A percentile compares a stretch with the other conserved stretches of the same genome.
Conservation (phyloP, 2,113 vertebrate genomes). For the Sebastes fasciatus region DNA sequence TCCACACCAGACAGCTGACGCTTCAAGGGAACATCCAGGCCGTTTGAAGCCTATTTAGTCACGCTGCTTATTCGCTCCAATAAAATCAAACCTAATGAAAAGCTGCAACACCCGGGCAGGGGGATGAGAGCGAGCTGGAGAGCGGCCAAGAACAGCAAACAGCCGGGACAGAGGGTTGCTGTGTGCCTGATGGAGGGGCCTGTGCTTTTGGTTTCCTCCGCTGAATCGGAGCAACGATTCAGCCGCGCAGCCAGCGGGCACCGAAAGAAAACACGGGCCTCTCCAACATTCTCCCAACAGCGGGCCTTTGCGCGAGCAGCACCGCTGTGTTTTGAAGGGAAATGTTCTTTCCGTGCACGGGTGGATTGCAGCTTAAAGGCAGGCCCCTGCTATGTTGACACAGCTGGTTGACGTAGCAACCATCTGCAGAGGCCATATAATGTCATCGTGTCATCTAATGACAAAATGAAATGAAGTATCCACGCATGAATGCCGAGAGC, state of each 20-base stretch:
- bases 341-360: slow-evolving; percentile 70
- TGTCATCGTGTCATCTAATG: not conserved
- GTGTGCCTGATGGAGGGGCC: slow-evolving; percentile 57
- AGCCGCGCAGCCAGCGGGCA: slow-evolving; percentile 54
- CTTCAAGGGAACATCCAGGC: slow-evolving; percentile 26
- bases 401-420: slow-evolving; percentile 73
- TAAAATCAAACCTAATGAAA: slow-evolving; percentile 60
- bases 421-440: slow-evolving; percentile 50
- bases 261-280: slow-evolving; percentile 64
- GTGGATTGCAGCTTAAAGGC: slow-evolving; percentile 38
- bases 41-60: slow-evolving; percentile 35
- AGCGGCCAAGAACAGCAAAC: slow-evolving; percentile 74
- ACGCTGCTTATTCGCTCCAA: slow-evolving; percentile 24
- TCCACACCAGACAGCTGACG: slow-evolving; percentile 30
- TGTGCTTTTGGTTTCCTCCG: slow-evolving; percentile 54
- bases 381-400: slow-evolving; percentile 76
- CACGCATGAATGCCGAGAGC: slow-evolving; percentile 16
- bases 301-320: slow-evolving; percentile 11
- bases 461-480: slow-evolving; percentile 48
- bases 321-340: slow-evolving; percentile 56
- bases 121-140: slow-evolving; percentile 63
- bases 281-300: slow-evolving; percentile 43
- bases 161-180: slow-evolving; percentile 72
- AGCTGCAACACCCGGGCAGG: slow-evolving; percentile 43
- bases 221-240: slow-evolving; percentile 68